Evolutionary conservation across 2,797 vertebrate genomes (phyloP), one percentile per base, ranked within the genome.

Genomic region (Gephyroberyx darwinii): DNA sequence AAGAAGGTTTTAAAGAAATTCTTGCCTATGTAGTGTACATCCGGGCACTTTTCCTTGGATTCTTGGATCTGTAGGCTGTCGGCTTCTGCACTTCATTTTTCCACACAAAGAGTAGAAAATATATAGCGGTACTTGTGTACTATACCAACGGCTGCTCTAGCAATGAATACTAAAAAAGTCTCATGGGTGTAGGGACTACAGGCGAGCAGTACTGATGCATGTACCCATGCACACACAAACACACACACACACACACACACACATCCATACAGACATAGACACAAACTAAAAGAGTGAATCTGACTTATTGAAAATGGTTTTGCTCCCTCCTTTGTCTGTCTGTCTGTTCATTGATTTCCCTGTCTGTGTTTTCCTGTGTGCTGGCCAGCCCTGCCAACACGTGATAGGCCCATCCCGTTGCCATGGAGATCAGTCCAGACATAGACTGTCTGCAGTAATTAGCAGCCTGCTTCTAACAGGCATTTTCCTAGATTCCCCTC

Each of bases 361-460:
- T 45, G 64, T 86, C 76, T 84, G 77, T 65, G 67, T 87, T 86
- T 85, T 87, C 81, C 81, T 88, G 80, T 81, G 78, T 73, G 51
- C 68, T 74, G 85, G 82, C 86, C 82, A 50, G 83, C 74, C 66
- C 55, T 74, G 80, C 79, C 66, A 9, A 43, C 52, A 41, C 20
- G 64, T 19, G 52, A 55, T 41, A 45, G 65, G 82, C 81, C 87
- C 83, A 79, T 90, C 87, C 85, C 83, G 88, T 92, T 90, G 85
- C 91, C 87, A 92, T 91, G 88, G 91, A 88, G 88, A 92, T 71
- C 78, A 82, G 83, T 88, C 83, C 87, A 89, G 90, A 92, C 89
- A 86, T 77, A 77, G 88, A 87, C 87, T 66, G 84, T 86, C 88
- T 90, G 90, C 83, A 90, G 87, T 89, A 91, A 91, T 92, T 92